Percentiles rank a stretch among this genome's conserved stretches.
phyloP scores from a whole-genome alignment of 1,140 invertebrate species.

The Cryptotermes secundus region DNA sequence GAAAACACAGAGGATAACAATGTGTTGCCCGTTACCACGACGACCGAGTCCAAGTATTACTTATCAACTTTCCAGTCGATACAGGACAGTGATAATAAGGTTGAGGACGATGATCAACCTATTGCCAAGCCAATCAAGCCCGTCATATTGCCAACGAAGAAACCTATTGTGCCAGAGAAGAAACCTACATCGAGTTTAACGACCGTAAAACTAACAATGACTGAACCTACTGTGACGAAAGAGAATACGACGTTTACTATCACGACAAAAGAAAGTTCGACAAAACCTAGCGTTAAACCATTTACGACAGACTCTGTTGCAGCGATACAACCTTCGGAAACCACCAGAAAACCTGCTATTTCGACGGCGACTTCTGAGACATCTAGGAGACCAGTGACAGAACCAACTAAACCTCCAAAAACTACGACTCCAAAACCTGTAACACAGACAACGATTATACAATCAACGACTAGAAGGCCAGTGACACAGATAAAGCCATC shows the following conservation, averaged over 20 bases:
- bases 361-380: neutral
- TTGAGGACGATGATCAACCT: slow-evolving; percentile 22
- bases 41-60: slow-evolving; percentile 31
- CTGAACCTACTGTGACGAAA: too few relatives aligned
- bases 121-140: slow-evolving; percentile 32
- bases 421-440: slow-evolving; percentile 40
- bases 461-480: too few relatives aligned
- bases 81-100: slow-evolving; percentile 36
- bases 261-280: too few relatives aligned
- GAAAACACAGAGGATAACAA: slow-evolving; percentile 16
- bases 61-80: slow-evolving; percentile 37
- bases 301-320: too few relatives aligned
- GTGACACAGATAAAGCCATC: too few relatives aligned
- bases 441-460: slow-evolving; percentile 38
- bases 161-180: neutral
- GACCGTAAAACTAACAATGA: too few relatives aligned
- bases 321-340: too few relatives aligned
- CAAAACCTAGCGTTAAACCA: too few relatives aligned
- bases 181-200: neutral
- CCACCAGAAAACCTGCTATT: too few relatives aligned
- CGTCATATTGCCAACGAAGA: neutral
- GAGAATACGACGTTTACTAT: too few relatives aligned
- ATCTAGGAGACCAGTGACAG: slow-evolving; percentile 36
- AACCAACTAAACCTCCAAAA: slow-evolving; percentile 37
- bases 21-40: neutral